Conservation (phyloP, 2,888 invertebrate genomes). For the Sialis fuliginosa region DNA sequence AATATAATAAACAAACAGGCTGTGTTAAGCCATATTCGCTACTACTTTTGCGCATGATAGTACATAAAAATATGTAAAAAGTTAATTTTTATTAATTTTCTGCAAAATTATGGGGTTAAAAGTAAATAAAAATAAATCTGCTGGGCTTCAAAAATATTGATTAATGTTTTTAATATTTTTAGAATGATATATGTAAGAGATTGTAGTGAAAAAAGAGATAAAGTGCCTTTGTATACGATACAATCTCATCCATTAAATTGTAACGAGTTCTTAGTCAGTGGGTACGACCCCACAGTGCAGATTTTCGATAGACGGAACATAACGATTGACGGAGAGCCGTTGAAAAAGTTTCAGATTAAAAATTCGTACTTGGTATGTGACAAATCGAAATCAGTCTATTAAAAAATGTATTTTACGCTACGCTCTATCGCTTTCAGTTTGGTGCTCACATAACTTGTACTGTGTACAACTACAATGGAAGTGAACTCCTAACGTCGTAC, state of each 20-base stretch:
- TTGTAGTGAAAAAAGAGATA: no score
- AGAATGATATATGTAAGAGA: slow-evolving; percentile 36
- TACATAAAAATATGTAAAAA: no score
- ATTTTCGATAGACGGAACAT: slow-evolving; percentile 53
- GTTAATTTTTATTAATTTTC: no score
- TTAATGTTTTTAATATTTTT: slow-evolving; percentile 11
- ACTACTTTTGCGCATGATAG: no score
- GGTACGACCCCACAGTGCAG: slow-evolving; percentile 60
- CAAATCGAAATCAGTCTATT: neutral
- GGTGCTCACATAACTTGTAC: slow-evolving; percentile 67
- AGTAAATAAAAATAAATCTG: no score
- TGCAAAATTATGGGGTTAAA: neutral
- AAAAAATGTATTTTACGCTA: neutral
- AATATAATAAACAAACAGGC: no score
- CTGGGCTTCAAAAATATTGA: neutral
- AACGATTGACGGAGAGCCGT: slow-evolving; percentile 7
- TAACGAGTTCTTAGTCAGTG: slow-evolving; percentile 67
- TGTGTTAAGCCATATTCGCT: no score
- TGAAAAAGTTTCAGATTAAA: slow-evolving; percentile 1
- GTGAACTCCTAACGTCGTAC: slow-evolving; percentile 83
- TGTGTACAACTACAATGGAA: slow-evolving; percentile 79
- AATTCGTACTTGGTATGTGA: neutral
- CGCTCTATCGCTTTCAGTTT: slow-evolving; percentile 14
- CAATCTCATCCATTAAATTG: slow-evolving; percentile 63
- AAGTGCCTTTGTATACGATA: slow-evolving; percentile 72